These are phyloP conservation scores for Electrophaes corylata DNA, from an alignment of 2,888 invertebrate species.

Conservation along the genomic window DNA sequence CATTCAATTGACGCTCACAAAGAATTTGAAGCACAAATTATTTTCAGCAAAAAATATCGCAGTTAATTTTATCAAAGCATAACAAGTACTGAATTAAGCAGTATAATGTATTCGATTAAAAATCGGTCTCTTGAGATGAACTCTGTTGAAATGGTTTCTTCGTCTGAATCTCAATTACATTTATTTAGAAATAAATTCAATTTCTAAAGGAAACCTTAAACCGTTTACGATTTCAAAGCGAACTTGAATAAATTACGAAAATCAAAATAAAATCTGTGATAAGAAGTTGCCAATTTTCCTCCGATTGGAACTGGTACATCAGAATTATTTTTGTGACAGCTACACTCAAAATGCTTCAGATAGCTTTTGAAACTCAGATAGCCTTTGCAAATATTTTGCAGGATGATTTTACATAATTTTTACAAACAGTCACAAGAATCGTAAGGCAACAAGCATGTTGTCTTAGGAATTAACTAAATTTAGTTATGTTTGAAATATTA, in stretches of 20 bases:
- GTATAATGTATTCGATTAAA: neutral
- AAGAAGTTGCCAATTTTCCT: neutral
- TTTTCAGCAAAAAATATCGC: neutral
- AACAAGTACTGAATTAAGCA: neutral
- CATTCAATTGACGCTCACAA: too few relatives aligned
- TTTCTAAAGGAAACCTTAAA: constrained; percentile 12
- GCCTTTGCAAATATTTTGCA: too few relatives aligned
- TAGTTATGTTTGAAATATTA: too few relatives aligned
- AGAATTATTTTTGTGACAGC: neutral
- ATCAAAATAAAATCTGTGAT: constrained; percentile 12
- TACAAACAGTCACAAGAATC: too few relatives aligned
- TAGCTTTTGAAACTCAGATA: too few relatives aligned
- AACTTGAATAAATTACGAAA: constrained; percentile 14
- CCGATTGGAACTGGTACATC: neutral
- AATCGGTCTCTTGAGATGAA: neutral
- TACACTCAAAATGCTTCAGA: too few relatives aligned
- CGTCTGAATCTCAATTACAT: constrained; percentile 6
- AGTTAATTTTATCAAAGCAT: neutral
- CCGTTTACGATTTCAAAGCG: constrained; percentile 8
- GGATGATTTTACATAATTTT: too few relatives aligned
- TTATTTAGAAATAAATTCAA: constrained; percentile 7
- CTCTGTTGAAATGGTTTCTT: constrained; percentile 1
- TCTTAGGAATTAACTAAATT: too few relatives aligned
- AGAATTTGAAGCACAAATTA: neutral
- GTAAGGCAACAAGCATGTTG: too few relatives aligned